phyloP scores from a whole-genome alignment of 2,797 vertebrate species.

The Toxotes lorentzi region DNA sequence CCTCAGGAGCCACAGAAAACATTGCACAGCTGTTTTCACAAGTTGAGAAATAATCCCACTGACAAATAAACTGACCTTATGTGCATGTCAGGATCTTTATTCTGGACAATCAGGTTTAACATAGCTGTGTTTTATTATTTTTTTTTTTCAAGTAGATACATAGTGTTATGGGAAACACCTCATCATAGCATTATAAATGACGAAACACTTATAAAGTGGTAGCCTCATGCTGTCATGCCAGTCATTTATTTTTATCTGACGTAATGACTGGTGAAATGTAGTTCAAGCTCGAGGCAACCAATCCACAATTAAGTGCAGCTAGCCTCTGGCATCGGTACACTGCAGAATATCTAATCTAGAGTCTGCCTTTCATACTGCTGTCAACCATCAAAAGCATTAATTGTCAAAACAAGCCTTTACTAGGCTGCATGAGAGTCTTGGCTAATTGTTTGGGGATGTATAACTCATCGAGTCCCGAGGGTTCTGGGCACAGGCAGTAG shows the following conservation, averaged over 20 bases:
- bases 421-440: conserved; percentile 37
- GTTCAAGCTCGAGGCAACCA: conserved; percentile 36
- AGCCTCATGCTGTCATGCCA: conserved; percentile 10
- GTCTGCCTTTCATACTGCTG: conserved; percentile 38
- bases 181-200: conserved; percentile 12
- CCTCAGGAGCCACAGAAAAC: neutral
- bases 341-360: conserved; percentile 11
- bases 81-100: neutral
- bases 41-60: neutral
- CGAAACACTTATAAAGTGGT: neutral
- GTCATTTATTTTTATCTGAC: conserved; percentile 49
- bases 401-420: conserved; percentile 65
- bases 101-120: neutral
- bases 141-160: neutral
- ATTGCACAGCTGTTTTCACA: neutral
- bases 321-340: conserved; percentile 17
- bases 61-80: neutral
- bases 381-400: conserved; percentile 54
- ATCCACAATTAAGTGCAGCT: conserved; percentile 30
- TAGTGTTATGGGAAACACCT: neutral
- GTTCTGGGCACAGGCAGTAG: conserved; percentile 50
- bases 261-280: conserved; percentile 54
- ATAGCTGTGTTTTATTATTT: neutral
- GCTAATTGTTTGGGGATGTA: conserved; percentile 63
- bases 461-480: conserved; percentile 56